Base-by-base conservation (phyloP, 2,888 invertebrate genomes). In the Drosophila mimica region DNA sequence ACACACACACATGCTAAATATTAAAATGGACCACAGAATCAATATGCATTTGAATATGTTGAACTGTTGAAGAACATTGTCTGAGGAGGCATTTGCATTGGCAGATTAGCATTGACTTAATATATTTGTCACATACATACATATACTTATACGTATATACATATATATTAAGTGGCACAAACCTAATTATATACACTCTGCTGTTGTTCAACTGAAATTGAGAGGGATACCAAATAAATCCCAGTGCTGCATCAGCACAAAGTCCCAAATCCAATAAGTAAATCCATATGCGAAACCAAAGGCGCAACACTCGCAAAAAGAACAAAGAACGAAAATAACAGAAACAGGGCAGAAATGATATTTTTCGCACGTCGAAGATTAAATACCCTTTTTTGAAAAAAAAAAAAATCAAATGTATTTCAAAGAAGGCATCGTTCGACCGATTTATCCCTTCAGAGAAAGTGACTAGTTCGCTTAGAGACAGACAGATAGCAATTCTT, bases 251-350 rank as follows among this genome's bases (percentile, higher is more conserved):
- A 89, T 89, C 88, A 89, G 88, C 89, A 53, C 76, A 72, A 87
- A 89, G 71, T 90, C 91, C 85, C 89, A 86, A 90, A 90, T 86
- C 85, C 88, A 90, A 86, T 86, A 86, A 90, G 91, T 79, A 81
- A 90, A 72, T 79, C 76, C 76, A 68, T 65, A 66, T 69, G 74
- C 70, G 54, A 69, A 74, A 36, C 40, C 73, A 34, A 64, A 46
- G 20, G 59, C 43, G 28, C 43, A 52, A 62, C 52, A 53, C 57
- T 43, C 6, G 25, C 15, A 57, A 43, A 31, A 43, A 15, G 17
- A 43, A 15, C 30, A 70, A 65, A 56, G 56, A 60, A 43, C 20
- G 30, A 54, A 67, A 52, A 48, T n/a, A 46, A 46, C 43, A 28
- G 38, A 53, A 54, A 49, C 43, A 57, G 49, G 40, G 46, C 56